Base-by-base conservation (phyloP, 2,797 vertebrate species). In the Spondyliosoma cantharus region DNA sequence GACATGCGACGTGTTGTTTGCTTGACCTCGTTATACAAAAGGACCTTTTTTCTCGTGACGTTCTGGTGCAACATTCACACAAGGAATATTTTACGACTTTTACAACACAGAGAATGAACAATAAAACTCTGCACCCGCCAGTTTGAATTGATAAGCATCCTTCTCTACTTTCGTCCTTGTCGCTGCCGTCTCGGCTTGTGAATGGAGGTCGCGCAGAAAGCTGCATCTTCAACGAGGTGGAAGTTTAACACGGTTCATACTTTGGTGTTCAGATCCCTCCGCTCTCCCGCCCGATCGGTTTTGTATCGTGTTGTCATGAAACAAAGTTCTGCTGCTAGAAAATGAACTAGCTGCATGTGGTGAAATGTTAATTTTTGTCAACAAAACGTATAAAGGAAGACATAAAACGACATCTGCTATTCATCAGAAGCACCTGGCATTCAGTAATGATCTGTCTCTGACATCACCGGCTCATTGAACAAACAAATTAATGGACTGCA, bases 1-100 rank as follows among this genome's bases (percentile, higher is more conserved):
- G 56, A 72, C 48, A 49, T 54, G 49, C 7, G 62, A 29, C 20
- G 9, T 67, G 12, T 56, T 59, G 37, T 37, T 37, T 37, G 37
- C 78, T 65, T 69, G 37, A 73, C 5, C 46, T 25, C 5, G 43
- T 37, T 17, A 68, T 27, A 58, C n/a, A 53, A 63, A 25, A 1
- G 2, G 57, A 25, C 13, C n/a, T 48, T 37, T n/a, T 42, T 27
- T 27, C 29, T 7, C n/a, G 17, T 25, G 68, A 0, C 32, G 24
- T 48, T 74, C 27, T 49, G 46, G n/a, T 3, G 48, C 25, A 45
- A 52, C 25, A 59, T 65, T 61, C 17, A 27, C 46, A 24, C 16
- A 3, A 3, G 3, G 6, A 52, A 43, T 45, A 53, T 29, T 46
- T 48, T 25, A 16, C 7, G 2, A 13, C 15, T 48, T 43, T 32